Conservation (phyloP, 2,797 vertebrate species). For the Neostethus bicornis region DNA sequence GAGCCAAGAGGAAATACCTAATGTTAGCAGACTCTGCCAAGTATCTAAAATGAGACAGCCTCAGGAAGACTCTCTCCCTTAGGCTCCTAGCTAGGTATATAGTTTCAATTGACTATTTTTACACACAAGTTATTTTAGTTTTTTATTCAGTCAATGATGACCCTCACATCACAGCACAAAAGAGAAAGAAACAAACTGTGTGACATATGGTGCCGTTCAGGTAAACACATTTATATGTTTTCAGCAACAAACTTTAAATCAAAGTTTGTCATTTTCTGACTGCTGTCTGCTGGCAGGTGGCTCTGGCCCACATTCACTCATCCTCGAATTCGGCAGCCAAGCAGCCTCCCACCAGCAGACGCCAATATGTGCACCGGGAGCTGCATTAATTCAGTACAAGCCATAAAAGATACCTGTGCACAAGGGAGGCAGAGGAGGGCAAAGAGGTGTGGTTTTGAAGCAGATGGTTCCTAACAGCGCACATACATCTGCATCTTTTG, state of each 20-base stretch:
- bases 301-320: conserved; percentile 35
- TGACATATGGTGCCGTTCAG: conserved; percentile 58
- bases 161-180: conserved; percentile 16
- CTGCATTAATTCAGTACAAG: conserved; percentile 52
- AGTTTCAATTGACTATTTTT: conserved; percentile 14
- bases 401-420: conserved; percentile 57
- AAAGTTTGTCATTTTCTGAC: conserved; percentile 32
- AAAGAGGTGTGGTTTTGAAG: conserved; percentile 34
- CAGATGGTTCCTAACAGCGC: conserved; percentile 52
- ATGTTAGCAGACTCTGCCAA: conserved; percentile 28
- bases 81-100: conserved; percentile 1
- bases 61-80: conserved; percentile 6
- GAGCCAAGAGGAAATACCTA: conserved; percentile 37
- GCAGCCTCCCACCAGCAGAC: conserved; percentile 49
- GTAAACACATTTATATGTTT: conserved; percentile 36
- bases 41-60: conserved; percentile 11
- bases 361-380: conserved; percentile 34
- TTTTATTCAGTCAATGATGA: conserved; percentile 13
- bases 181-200: conserved; percentile 13
- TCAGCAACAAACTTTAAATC: conserved; percentile 42
- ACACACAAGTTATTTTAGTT: conserved; percentile 7
- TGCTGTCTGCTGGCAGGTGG: conserved; percentile 36
- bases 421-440: conserved; percentile 7
- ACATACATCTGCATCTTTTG: conserved; percentile 33
- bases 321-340: conserved; percentile 44